Base-by-base conservation (phyloP, 2,797 vertebrate species). In the Betta splendens region DNA sequence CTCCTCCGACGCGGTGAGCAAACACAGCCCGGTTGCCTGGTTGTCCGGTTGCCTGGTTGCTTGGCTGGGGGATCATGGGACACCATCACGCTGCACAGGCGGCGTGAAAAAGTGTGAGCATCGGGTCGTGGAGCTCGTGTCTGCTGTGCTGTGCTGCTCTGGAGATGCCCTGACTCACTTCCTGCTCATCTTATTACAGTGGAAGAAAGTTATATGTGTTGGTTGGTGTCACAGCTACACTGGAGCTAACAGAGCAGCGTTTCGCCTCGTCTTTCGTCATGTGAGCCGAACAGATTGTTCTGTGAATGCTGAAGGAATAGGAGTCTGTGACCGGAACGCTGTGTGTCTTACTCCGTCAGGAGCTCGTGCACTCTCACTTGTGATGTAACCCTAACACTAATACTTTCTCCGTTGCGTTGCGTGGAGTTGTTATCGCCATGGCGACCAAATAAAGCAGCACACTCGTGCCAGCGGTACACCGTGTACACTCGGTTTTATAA, bases 151-250 rank as follows among this genome's bases (percentile, higher is more conserved):
- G 23, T 10, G 38, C 20, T 8, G 2, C 20, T 52, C 9, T 53
- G 32, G 7, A 44, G 72, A 65, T 32, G 49, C 17, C 31, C 55
- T 53, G 54, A 62, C 52, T 75, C 51, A 69, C 40, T 52, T 69
- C 67, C 68, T 69, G 58, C 28, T 69, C 20, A 17, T 48, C 29
- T 56, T 45, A 29, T 59, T 39, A 23, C 13, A 28, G 15, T 49
- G 21, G 32, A 50, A 78, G 73, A 72, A 45, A 32, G 62, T 50
- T 33, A n/a, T n/a, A n/a, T n/a, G n/a, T n/a, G n/a, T n/a, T n/a
- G n/a, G n/a, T n/a, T n/a, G n/a, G n/a, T n/a, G n/a, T n/a, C n/a
- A n/a, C n/a, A n/a, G n/a, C n/a, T n/a, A n/a, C n/a, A n/a, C n/a
- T n/a, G n/a, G n/a, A n/a, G n/a, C n/a, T n/a, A n/a, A n/a, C n/a